phyloP scores from a whole-genome alignment of 2,888 invertebrate species.

The Pherbina coryleti region DNA sequence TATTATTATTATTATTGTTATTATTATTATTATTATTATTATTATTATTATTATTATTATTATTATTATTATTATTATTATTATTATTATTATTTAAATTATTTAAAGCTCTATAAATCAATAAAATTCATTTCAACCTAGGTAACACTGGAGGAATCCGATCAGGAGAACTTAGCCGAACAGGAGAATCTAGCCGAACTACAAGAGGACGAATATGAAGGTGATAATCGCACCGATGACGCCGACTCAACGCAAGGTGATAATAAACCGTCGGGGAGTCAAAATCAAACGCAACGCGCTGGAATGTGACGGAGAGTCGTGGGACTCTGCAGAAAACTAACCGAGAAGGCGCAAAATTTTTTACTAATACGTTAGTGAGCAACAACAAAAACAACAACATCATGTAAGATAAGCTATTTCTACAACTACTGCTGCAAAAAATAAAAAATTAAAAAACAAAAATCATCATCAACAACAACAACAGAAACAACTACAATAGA shows the following conservation, averaged over 20 bases:
- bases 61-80: too few relatives aligned
- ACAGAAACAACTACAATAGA: conserved; percentile 43
- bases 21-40: too few relatives aligned
- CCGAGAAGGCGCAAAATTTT: conserved; percentile 90
- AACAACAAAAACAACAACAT: conserved; percentile 43
- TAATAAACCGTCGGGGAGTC: conserved; percentile 69
- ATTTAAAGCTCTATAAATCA: too few relatives aligned
- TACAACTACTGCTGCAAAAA: conserved; percentile 26
- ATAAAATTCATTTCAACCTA: conserved; percentile 63
- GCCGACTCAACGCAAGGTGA: conserved; percentile 44
- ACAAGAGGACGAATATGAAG: conserved; percentile 64
- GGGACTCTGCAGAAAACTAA: conserved; percentile 90
- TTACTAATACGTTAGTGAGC: conserved; percentile 82
- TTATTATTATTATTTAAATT: too few relatives aligned
- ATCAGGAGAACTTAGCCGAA: conserved; percentile 72
- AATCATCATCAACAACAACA: conserved; percentile 43
- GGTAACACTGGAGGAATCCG: conserved; percentile 86
- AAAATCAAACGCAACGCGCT: conserved; percentile 73
- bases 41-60: too few relatives aligned
- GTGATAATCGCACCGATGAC: conserved; percentile 35
- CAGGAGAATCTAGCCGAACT: conserved; percentile 70
- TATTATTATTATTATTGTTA: too few relatives aligned
- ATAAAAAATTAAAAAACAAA: too few relatives aligned
- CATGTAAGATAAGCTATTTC: conserved; percentile 22
- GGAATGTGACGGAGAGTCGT: conserved; percentile 95